Evolutionary conservation across 2,797 vertebrate genomes (phyloP).

Genomic region (Peromyscus nudipes): DNA sequence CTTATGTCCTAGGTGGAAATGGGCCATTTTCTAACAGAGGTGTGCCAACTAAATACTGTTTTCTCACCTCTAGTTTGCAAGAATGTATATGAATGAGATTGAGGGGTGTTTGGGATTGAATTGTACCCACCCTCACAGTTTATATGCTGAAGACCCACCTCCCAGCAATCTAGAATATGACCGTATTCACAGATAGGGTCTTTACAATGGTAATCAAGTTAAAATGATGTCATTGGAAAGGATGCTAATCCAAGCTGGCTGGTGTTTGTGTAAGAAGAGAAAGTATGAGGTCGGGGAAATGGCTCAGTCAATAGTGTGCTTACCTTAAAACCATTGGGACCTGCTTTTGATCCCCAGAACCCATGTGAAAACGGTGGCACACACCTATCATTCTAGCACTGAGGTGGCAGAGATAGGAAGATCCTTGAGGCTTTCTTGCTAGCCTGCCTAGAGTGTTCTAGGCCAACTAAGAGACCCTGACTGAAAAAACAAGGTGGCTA

Average conservation of each 20-base stretch:
- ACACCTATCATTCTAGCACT: not conserved
- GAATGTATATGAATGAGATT: not conserved
- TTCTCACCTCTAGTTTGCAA: not conserved
- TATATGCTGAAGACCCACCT: not conserved
- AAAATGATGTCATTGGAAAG: not conserved
- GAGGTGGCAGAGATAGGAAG: not conserved
- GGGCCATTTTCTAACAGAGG: not conserved
- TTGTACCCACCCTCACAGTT: not conserved
- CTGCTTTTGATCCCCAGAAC: not conserved
- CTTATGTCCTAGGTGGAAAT: not conserved
- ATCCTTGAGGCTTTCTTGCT: not conserved
- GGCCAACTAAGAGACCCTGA: not conserved
- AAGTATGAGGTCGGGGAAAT: not conserved
- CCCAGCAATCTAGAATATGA: not conserved
- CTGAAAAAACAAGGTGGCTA: not conserved
- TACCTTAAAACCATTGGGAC: not conserved
- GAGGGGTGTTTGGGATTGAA: not conserved
- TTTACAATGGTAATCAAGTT: not conserved
- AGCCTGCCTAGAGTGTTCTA: not conserved
- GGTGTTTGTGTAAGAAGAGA: not conserved
- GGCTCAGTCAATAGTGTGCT: not conserved
- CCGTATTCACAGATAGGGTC: not conserved
- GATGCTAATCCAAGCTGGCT: not conserved
- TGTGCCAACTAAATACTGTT: not conserved
- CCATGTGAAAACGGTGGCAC: not conserved